These are phyloP conservation scores for Hecatera dysodea DNA, from an alignment of 2,888 invertebrate species.

Conservation along the genomic window DNA sequence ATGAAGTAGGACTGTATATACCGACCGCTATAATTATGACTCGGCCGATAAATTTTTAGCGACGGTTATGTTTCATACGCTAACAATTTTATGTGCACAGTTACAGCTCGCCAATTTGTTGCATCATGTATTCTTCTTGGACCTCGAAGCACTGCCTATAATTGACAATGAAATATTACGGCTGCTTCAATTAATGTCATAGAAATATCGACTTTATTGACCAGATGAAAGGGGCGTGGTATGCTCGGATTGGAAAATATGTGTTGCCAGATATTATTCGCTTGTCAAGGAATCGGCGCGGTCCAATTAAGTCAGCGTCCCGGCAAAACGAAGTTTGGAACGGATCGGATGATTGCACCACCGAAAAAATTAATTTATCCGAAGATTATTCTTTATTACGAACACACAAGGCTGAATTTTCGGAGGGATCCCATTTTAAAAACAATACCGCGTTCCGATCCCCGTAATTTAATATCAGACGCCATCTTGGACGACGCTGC, in stretches of 20 bases:
- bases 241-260: constrained; percentile 53
- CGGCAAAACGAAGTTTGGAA: constrained; percentile 74
- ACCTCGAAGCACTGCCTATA: constrained; percentile 48
- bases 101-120: constrained; percentile 71
- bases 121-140: constrained; percentile 58
- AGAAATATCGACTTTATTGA: constrained; percentile 55
- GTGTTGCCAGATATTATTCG: constrained; percentile 69
- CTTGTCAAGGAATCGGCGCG: constrained; percentile 73
- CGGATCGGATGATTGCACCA: constrained; percentile 72
- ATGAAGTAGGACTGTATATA: constrained; percentile 29
- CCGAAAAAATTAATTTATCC: constrained; percentile 64
- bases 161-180: constrained; percentile 63
- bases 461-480: constrained; percentile 75
- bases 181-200: constrained; percentile 27
- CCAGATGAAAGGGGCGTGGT: constrained; percentile 31
- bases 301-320: constrained; percentile 79
- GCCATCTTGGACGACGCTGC: constrained; percentile 72
- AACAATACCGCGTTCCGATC: constrained; percentile 61
- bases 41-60: constrained; percentile 48
- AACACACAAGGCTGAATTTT: constrained; percentile 63
- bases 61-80: constrained; percentile 59
- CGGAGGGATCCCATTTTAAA: constrained; percentile 43
- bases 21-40: constrained; percentile 22
- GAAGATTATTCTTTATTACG: constrained; percentile 65
- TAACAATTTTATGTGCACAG: constrained; percentile 62